Conservation (phyloP, 2,888 invertebrate genomes). For the Archaeoteleia sp. region DNA sequence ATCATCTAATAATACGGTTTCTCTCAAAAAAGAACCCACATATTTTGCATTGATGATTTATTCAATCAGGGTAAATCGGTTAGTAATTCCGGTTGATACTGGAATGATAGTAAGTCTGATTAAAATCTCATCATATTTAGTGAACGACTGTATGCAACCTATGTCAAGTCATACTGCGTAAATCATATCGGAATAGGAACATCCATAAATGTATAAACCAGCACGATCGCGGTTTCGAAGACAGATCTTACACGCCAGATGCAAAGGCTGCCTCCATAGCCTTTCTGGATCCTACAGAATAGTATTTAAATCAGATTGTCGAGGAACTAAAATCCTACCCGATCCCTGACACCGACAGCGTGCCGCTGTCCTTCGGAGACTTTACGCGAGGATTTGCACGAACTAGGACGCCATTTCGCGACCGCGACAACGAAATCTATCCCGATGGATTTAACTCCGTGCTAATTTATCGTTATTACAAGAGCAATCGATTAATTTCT, state of each 20-base stretch:
- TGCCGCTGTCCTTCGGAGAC: conserved; percentile 36
- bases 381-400: conserved; percentile 49
- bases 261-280: conserved; percentile 22
- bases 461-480: conserved; percentile 62
- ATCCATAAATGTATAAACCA: conserved; percentile 20
- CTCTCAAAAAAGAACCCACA: too few relatives aligned
- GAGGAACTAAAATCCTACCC: conserved; percentile 46
- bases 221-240: conserved; percentile 5
- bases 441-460: conserved; percentile 57
- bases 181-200: background rate
- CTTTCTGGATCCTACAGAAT: conserved; percentile 47
- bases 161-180: background rate
- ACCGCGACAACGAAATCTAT: conserved; percentile 56
- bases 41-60: conserved; percentile 24
- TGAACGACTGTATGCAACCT: background rate
- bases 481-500: conserved; percentile 48
- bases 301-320: conserved; percentile 59
- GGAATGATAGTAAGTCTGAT: conserved; percentile 11
- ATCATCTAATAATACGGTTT: too few relatives aligned
- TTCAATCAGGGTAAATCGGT: too few relatives aligned
- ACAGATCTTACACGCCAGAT: conserved; percentile 28
- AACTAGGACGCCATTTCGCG: conserved; percentile 37
- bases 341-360: conserved; percentile 48
- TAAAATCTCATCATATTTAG: conserved; percentile 21
- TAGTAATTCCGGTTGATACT: too few relatives aligned